A percentile compares a stretch with the other conserved stretches of the same genome.
Conservation (phyloP, 2,113 vertebrate genomes). For the Gallinago media region DNA sequence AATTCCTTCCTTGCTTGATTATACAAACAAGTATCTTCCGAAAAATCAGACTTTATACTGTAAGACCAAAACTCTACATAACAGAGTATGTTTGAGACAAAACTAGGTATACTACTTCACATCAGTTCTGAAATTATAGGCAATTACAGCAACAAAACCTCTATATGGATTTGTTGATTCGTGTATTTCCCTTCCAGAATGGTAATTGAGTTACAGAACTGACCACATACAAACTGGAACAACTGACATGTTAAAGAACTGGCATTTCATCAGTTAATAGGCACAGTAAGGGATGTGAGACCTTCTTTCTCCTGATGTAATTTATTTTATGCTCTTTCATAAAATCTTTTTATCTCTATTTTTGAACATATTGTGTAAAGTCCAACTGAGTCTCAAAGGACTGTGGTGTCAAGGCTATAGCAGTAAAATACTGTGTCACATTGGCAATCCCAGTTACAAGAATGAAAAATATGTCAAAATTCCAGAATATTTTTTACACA, state of each 20-base stretch:
- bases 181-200: not conserved
- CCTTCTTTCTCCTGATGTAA: not conserved
- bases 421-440: not conserved
- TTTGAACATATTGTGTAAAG: not conserved
- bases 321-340: not conserved
- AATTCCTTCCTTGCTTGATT: not conserved
- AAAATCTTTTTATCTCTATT: not conserved
- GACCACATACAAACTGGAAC: not conserved
- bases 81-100: not conserved
- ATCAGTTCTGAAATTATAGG: not conserved
- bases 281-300: not conserved
- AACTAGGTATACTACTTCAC: not conserved
- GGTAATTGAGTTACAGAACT: not conserved
- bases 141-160: not conserved
- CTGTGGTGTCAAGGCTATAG: fast-evolving
- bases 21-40: not conserved
- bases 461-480: not conserved
- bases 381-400: not conserved
- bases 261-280: not conserved
- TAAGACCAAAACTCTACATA: not conserved
- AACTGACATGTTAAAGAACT: not conserved
- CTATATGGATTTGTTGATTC: not conserved
- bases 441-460: not conserved
- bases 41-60: not conserved
- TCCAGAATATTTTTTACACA: not conserved